phyloP scores from a whole-genome alignment of 2,797 vertebrate genomes.

The Alcedo atthis region DNA sequence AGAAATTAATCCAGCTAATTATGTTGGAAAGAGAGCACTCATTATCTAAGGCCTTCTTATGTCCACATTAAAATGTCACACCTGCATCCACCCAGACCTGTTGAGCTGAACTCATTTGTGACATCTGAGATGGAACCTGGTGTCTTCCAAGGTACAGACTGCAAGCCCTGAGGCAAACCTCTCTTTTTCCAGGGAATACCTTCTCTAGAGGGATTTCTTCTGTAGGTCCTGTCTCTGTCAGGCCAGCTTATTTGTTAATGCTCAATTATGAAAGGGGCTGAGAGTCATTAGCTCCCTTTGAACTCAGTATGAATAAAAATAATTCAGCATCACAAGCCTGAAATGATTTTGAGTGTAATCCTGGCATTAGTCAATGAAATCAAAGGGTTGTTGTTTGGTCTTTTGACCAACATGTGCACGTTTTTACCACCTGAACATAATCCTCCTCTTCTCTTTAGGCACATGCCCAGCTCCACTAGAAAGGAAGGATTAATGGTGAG shows the following conservation, averaged over 20 bases:
- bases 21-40: fast-evolving
- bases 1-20: background rate
- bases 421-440: conserved; percentile 13
- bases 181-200: background rate
- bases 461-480: background rate
- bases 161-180: background rate
- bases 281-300: conserved; percentile 33
- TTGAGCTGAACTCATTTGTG: background rate
- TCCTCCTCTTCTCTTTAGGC: background rate
- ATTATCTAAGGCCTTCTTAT: background rate
- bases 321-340: conserved; percentile 18
- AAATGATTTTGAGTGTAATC: conserved; percentile 29
- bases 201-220: background rate
- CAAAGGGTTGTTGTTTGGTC: background rate
- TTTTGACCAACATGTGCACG: background rate
- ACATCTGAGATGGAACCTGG: background rate
- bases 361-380: conserved; percentile 5
- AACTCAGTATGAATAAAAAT: conserved; percentile 17
- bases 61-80: background rate
- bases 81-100: background rate
- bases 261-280: background rate
- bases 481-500: background rate
- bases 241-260: background rate
- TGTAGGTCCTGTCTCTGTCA: background rate
- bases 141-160: fast-evolving